These are phyloP conservation scores for Eilema caniola DNA, from an alignment of 2,888 invertebrate species.

Conservation along the genomic window DNA sequence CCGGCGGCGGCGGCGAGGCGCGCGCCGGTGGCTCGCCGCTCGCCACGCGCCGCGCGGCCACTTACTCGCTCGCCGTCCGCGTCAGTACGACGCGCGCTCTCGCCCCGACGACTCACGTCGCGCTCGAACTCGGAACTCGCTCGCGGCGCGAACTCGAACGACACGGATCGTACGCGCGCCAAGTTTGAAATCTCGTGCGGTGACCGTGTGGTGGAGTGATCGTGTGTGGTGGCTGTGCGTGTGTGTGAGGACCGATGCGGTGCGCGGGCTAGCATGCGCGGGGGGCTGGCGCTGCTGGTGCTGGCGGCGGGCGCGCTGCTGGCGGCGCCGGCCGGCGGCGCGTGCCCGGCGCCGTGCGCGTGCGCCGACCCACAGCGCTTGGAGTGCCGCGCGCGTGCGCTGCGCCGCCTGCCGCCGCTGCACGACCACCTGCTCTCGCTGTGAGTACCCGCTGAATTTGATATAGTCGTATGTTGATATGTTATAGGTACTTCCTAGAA, in stretches of 20 bases:
- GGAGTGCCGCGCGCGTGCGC: slow-evolving; percentile 66
- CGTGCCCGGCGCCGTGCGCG: slow-evolving; percentile 62
- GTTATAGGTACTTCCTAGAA: too few species aligned
- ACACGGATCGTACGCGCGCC: background rate
- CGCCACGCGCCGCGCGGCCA: slow-evolving; percentile 1
- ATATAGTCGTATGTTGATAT: too few species aligned
- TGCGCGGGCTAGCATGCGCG: slow-evolving; percentile 10
- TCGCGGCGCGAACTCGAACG: slow-evolving; percentile 10
- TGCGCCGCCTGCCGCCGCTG: slow-evolving; percentile 69
- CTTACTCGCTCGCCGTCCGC: background rate
- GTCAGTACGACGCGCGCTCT: slow-evolving; percentile 26
- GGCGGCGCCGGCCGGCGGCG: slow-evolving; percentile 59
- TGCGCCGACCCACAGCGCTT: slow-evolving; percentile 68
- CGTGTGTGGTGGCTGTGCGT: background rate
- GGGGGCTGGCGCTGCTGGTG: slow-evolving; percentile 50
- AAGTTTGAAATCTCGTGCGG: background rate
- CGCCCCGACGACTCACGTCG: slow-evolving; percentile 11
- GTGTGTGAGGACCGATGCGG: background rate
- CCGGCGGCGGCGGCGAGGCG: slow-evolving; percentile 22
- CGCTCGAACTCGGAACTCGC: background rate
- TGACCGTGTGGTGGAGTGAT: too few species aligned
- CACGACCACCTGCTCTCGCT: slow-evolving; percentile 61
- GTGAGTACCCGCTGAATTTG: too few species aligned
- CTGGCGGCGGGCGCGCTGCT: slow-evolving; percentile 62
- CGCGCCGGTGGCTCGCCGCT: slow-evolving; percentile 7